A percentile compares a stretch with the other conserved stretches of the same genome.
Evolutionary conservation across 2,113 vertebrate species (phyloP).

Genomic region (Danionella cerebrum): DNA sequence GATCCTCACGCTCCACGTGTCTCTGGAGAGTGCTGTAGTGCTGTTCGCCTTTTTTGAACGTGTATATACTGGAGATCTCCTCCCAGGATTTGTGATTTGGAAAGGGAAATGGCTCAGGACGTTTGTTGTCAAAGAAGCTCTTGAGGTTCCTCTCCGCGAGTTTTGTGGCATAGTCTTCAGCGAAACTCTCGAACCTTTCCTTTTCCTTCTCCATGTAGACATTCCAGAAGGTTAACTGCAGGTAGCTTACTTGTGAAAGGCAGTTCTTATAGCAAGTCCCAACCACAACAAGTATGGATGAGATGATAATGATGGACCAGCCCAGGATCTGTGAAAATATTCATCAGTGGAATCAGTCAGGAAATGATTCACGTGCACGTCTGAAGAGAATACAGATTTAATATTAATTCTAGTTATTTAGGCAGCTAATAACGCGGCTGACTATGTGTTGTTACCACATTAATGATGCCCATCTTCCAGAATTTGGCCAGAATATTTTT

Average conservation of each 20-base stretch:
- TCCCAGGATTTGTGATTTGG: slow-evolving; percentile 68
- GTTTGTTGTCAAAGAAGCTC: slow-evolving; percentile 65
- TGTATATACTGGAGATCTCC: slow-evolving; percentile 59
- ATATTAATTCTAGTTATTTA: no score
- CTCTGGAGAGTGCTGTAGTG: slow-evolving; percentile 67
- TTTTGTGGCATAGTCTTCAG: slow-evolving; percentile 55
- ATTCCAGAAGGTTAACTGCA: slow-evolving; percentile 69
- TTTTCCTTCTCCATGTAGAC: slow-evolving; percentile 63
- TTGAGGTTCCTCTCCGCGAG: slow-evolving; percentile 64
- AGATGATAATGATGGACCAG: slow-evolving; percentile 58
- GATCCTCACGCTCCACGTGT: slow-evolving; percentile 58
- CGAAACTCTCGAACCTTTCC: slow-evolving; percentile 53
- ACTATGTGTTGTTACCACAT: no score
- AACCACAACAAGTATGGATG: slow-evolving; percentile 39
- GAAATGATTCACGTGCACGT: no score
- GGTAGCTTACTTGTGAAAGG: slow-evolving; percentile 65
- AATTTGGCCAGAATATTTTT: no score
- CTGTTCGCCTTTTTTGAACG: slow-evolving; percentile 56
- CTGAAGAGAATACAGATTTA: no score
- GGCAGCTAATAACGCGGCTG: no score
- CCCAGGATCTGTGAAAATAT: slow-evolving; percentile 58
- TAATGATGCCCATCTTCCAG: no score
- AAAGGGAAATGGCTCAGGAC: slow-evolving; percentile 51
- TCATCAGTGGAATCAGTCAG: not conserved
- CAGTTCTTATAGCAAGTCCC: slow-evolving; percentile 64